Evolutionary conservation across 2,888 invertebrate genomes (phyloP), one percentile per base, ranked within the genome.

Genomic region (Argyresthia albistria): DNA sequence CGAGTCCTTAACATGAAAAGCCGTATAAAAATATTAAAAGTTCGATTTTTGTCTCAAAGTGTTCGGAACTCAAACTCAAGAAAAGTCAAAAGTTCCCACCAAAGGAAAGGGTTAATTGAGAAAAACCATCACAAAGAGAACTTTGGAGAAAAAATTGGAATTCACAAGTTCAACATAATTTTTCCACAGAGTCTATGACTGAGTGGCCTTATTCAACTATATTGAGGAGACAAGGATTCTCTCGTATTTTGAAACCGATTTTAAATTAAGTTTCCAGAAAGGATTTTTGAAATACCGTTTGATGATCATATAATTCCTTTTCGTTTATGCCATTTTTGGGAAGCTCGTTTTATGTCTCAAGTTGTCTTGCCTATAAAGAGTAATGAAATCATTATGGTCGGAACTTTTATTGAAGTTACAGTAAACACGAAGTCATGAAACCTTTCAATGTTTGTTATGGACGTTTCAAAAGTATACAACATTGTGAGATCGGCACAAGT

Each of bases 251-350:
- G 65, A 61, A 61, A 65, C 65, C 65, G 60, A 69, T 76, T 80
- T 80, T 81, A 2, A 83, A 86, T 83, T 83, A 76, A 81, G 76
- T 83, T 76, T 59, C 58, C 25, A 25, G n/a, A n/a, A 4, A 25
- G 25, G 25, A 25, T 25, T 25, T 25, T 25, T 6, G 25, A 25
- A 4, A 4, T 25, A 25, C 2, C 25, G 25, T 25, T 25, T 25
- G 25, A 25, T 25, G 6, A 25, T 45, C 15, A 45, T 16, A 45
- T 14, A n/a, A n/a, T n/a, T n/a, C n/a, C n/a, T n/a, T n/a, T n/a
- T n/a, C n/a, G n/a, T n/a, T n/a, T n/a, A n/a, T n/a, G n/a, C n/a
- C n/a, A n/a, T n/a, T n/a, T n/a, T n/a, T n/a, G n/a, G n/a, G n/a
- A n/a, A n/a, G n/a, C n/a, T n/a, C n/a, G n/a, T n/a, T n/a, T n/a